Evolutionary conservation across 2,888 invertebrate genomes (phyloP).

Genomic region (Euplexia lucipara): DNA sequence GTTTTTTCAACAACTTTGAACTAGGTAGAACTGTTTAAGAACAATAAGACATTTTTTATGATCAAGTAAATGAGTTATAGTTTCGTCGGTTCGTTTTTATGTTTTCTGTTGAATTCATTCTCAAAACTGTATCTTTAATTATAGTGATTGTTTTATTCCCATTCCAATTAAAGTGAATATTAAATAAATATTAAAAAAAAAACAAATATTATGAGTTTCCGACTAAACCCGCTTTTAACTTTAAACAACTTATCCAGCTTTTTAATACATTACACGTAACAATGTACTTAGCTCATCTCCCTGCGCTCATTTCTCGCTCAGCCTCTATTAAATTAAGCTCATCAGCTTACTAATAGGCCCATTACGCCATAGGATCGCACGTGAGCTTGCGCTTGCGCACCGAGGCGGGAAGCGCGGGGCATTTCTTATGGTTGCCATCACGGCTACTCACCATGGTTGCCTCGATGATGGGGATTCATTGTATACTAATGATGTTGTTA

Average conservation of each 20-base stretch:
- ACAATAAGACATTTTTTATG: no score
- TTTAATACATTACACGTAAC: neutral
- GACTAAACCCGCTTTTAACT: no score
- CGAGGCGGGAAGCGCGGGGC: slow-evolving; percentile 33
- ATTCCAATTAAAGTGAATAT: no score
- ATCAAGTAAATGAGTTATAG: no score
- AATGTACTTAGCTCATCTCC: slow-evolving; percentile 20
- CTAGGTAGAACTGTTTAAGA: no score
- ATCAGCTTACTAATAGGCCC: slow-evolving; percentile 38
- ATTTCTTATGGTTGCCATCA: slow-evolving; percentile 22
- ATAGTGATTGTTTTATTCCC: no score
- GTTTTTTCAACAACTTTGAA: no score
- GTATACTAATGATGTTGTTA: slow-evolving; percentile 56
- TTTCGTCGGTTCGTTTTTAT: no score
- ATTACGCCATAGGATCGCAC: slow-evolving; percentile 35
- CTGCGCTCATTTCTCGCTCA: slow-evolving; percentile 13
- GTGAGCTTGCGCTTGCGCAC: slow-evolving; percentile 46
- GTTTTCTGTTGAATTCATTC: no score
- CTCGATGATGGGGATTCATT: slow-evolving; percentile 39
- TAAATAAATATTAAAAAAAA: no score
- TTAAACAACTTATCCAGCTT: neutral
- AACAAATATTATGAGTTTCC: no score
- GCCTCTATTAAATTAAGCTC: slow-evolving; percentile 19
- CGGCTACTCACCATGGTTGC: slow-evolving; percentile 38
- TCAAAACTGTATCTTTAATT: no score